Percentiles rank a stretch among this genome's conserved stretches.
Conservation (phyloP, 2,113 vertebrate genomes). For the Eonycteris spelaea region DNA sequence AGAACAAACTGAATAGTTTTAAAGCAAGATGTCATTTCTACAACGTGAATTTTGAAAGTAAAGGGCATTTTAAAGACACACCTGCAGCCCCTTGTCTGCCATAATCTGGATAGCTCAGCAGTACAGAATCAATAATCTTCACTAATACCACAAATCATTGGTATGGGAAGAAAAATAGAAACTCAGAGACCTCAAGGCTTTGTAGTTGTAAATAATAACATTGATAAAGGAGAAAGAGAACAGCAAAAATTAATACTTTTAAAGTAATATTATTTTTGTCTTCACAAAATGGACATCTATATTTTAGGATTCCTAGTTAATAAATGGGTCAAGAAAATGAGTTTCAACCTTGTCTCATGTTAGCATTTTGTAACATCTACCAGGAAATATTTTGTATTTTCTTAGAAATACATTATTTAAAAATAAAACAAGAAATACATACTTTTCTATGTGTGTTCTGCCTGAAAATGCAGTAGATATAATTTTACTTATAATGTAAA, state of each 20-base stretch:
- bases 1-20: background rate
- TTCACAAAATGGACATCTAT: background rate
- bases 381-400: background rate
- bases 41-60: constrained; percentile 47
- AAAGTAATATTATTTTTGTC: background rate
- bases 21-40: constrained; percentile 47
- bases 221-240: background rate
- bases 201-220: background rate
- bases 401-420: background rate
- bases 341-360: background rate
- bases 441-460: background rate
- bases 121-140: constrained; percentile 34
- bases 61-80: constrained; percentile 34
- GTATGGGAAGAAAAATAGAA: constrained; percentile 41
- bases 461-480: background rate
- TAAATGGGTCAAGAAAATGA: background rate
- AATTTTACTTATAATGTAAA: background rate
- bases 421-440: background rate
- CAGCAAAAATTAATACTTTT: background rate
- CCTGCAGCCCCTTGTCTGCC: background rate
- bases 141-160: constrained; percentile 36
- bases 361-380: background rate
- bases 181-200: background rate
- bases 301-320: background rate
- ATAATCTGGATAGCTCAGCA: background rate